phyloP scores from a whole-genome alignment of 2,888 invertebrate genomes.

The Amiota mariae region DNA sequence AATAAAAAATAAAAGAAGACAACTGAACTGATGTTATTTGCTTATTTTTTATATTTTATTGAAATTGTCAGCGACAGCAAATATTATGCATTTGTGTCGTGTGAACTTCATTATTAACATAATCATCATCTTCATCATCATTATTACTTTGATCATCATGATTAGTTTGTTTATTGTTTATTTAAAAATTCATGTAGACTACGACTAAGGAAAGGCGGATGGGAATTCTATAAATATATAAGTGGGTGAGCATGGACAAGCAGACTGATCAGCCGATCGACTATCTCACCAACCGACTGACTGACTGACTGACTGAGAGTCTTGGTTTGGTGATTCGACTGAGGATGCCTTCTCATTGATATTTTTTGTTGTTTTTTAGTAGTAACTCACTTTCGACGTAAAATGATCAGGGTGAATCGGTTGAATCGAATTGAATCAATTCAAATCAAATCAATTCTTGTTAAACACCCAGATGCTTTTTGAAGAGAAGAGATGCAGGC shows the following conservation, averaged over 20 bases:
- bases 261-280: background rate
- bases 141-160: constrained; percentile 34
- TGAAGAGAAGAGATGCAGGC: too few relatives aligned
- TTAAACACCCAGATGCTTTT: too few relatives aligned
- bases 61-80: constrained; percentile 10
- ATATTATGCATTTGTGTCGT: constrained; percentile 58
- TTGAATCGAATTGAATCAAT: too few relatives aligned
- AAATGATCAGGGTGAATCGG: too few relatives aligned
- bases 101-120: constrained; percentile 12
- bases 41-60: background rate
- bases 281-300: background rate
- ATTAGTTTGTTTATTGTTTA: constrained; percentile 7
- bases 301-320: background rate
- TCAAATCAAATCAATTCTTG: too few relatives aligned
- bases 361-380: too few relatives aligned
- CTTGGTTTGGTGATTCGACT: background rate
- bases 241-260: too few relatives aligned
- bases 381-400: too few relatives aligned
- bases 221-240: too few relatives aligned
- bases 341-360: too few relatives aligned
- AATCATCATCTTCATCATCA: constrained; percentile 39
- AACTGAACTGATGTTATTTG: background rate
- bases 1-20: background rate
- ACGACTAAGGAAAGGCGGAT: too few relatives aligned
- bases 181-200: too few relatives aligned